Conservation (phyloP, 2,113 vertebrate species). For the Triplophysa rosa region DNA sequence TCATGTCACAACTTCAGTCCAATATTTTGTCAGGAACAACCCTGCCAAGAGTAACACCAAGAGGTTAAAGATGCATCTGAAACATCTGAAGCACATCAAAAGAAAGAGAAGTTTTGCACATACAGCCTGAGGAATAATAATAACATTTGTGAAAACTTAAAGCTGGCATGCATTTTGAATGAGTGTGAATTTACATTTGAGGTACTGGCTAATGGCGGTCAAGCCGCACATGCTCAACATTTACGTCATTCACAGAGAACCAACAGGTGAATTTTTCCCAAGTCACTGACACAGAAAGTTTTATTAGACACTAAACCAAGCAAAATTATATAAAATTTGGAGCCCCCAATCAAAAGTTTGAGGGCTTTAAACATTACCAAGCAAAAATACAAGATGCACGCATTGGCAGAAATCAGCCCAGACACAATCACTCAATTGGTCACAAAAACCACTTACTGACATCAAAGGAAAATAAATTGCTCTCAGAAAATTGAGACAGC, state of each 20-base stretch:
- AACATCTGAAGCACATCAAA: not conserved
- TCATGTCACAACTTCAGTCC: too few relatives aligned
- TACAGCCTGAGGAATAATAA: not conserved
- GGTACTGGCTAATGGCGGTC: not conserved
- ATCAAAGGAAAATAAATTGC: slow-evolving; percentile 68
- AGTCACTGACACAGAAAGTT: not conserved
- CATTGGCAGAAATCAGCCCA: slow-evolving; percentile 10
- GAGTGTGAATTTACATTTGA: slow-evolving; percentile 11
- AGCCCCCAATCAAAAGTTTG: slow-evolving; percentile 35
- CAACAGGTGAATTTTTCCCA: not conserved
- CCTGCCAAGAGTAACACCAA: too few relatives aligned
- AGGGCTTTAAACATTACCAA: slow-evolving; percentile 31
- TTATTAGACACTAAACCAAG: not conserved
- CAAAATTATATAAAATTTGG: slow-evolving; percentile 4
- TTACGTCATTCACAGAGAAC: not conserved
- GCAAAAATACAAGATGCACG: slow-evolving; percentile 34
- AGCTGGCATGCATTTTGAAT: slow-evolving; percentile 6
- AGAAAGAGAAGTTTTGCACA: not conserved
- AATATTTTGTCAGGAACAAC: not conserved
- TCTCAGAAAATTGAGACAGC: slow-evolving; percentile 56
- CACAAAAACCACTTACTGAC: slow-evolving; percentile 63
- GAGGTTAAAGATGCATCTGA: not conserved
- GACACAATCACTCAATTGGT: slow-evolving; percentile 46
- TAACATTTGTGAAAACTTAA: slow-evolving; percentile 13
- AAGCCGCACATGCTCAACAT: not conserved